phyloP scores from a whole-genome alignment of 2,113 vertebrate genomes.

The Porphyrio hochstetteri region DNA sequence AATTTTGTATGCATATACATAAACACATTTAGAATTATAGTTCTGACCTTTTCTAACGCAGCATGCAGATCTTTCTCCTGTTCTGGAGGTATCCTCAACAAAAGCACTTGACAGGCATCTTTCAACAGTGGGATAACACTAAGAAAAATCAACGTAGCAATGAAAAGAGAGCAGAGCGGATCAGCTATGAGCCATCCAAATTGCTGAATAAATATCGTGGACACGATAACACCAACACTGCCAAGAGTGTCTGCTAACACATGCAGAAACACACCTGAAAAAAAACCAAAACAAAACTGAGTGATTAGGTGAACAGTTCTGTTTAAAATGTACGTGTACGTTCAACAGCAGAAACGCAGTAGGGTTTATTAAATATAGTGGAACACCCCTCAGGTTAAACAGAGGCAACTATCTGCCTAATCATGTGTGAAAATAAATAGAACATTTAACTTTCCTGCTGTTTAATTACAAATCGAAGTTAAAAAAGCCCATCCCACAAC shows the following conservation, averaged over 20 bases:
- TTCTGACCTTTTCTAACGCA: conserved; percentile 92
- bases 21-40: background rate
- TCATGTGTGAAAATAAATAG: background rate
- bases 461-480: background rate
- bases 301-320: background rate
- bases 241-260: conserved; percentile 96
- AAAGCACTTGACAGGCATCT: conserved; percentile 93
- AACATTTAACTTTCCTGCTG: background rate
- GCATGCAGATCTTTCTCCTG: conserved; percentile 89
- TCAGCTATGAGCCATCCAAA: conserved; percentile 98
- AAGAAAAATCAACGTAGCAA: conserved; percentile 93
- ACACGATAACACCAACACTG: conserved; percentile 96
- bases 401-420: background rate
- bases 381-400: background rate
- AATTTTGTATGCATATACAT: background rate
- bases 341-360: background rate
- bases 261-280: conserved; percentile 93
- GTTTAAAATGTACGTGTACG: background rate
- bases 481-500: background rate
- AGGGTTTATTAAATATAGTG: background rate
- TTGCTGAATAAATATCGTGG: conserved; percentile 95
- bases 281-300: conserved; percentile 24
- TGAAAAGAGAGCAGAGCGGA: conserved; percentile 97
- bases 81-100: conserved; percentile 87
- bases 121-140: conserved; percentile 95